phyloP scores from a whole-genome alignment of 92 coral and sea anemone genomes.

The Diadumene lineata region DNA sequence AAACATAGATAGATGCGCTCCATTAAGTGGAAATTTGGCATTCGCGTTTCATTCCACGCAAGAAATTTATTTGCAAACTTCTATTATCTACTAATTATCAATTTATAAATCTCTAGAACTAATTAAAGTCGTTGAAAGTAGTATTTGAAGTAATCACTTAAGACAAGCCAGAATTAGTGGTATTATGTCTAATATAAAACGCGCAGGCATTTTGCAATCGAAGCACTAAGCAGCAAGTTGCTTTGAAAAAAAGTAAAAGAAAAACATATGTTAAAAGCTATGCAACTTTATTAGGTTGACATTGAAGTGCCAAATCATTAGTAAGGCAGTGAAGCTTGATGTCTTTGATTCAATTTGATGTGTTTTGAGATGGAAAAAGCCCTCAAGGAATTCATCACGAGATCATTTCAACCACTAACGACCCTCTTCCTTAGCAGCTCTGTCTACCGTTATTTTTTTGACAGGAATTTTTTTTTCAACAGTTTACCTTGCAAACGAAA shows the following conservation, averaged over 20 bases:
- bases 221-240: too few species aligned
- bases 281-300: background rate
- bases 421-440: background rate
- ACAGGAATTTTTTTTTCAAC: background rate
- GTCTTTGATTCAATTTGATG: constrained; percentile 9
- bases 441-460: background rate
- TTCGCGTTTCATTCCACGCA: background rate
- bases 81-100: background rate
- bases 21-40: constrained; percentile 7
- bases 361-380: too few species aligned
- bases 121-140: background rate
- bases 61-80: constrained; percentile 4
- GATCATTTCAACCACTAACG: background rate
- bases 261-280: background rate
- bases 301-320: constrained; percentile 6
- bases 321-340: constrained; percentile 11
- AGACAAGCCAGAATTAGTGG: background rate
- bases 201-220: too few species aligned
- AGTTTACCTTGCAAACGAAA: background rate
- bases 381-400: constrained; percentile 19
- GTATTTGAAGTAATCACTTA: background rate
- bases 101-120: background rate
- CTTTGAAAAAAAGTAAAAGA: too few species aligned
- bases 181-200: too few species aligned
- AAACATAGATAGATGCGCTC: constrained; percentile 21